These are phyloP conservation scores for Cyaniris semiargus DNA, from an alignment of 2,888 invertebrate species.

Conservation along the genomic window DNA sequence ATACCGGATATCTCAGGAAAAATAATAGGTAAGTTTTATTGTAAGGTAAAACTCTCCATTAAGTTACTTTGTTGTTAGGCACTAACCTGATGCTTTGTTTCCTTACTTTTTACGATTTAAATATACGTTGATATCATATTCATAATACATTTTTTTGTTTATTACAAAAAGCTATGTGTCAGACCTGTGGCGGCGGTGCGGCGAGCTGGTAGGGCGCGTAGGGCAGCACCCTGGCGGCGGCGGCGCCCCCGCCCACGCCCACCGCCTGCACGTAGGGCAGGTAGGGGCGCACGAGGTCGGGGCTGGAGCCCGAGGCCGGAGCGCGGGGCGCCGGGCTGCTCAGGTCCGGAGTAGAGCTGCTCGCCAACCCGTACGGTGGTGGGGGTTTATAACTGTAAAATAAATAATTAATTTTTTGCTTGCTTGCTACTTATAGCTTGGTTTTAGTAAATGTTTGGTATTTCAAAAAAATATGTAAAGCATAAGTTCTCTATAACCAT, in stretches of 20 bases:
- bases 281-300: slow-evolving; percentile 81
- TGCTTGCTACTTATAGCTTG: no score
- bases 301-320: slow-evolving; percentile 87
- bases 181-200: slow-evolving; percentile 1
- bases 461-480: no score
- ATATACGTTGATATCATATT: no score
- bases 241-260: slow-evolving; percentile 76
- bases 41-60: no score
- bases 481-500: no score
- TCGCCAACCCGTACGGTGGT: slow-evolving; percentile 86
- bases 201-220: slow-evolving; percentile 52
- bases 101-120: no score
- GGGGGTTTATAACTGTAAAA: slow-evolving; percentile 83
- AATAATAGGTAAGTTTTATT: no score
- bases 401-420: not conserved
- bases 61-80: no score
- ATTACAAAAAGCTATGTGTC: not conserved
- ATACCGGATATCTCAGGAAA: not conserved
- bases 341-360: slow-evolving; percentile 82
- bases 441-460: no score
- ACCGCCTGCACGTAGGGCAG: slow-evolving; percentile 87
- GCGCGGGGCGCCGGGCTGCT: slow-evolving; percentile 72
- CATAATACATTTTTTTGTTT: no score
- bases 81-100: no score
- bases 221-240: slow-evolving; percentile 84